Percentiles rank a stretch among this genome's conserved stretches.
phyloP scores from a whole-genome alignment of 1,140 invertebrate species.

The Campoletis sonorensis region DNA sequence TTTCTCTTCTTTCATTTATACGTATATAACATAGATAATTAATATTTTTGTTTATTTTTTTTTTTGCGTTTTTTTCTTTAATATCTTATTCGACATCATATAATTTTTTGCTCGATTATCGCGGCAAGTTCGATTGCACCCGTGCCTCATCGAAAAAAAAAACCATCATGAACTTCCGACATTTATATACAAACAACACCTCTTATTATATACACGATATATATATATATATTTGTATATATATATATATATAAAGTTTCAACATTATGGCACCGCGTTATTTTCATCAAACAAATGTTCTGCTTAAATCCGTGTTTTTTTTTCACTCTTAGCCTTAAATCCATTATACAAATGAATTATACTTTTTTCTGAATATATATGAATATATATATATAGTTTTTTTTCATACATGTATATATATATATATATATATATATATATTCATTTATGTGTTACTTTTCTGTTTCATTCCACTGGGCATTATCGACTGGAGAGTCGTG shows the following conservation, averaged over 20 bases:
- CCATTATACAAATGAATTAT: neutral
- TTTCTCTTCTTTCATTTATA: neutral
- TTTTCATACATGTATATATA: too few species aligned
- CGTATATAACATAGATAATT: constrained; percentile 35
- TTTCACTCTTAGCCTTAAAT: constrained; percentile 3
- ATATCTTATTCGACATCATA: constrained; percentile 11
- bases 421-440: too few species aligned
- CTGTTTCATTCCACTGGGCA: neutral
- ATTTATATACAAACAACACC: constrained; percentile 76
- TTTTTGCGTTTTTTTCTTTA: constrained; percentile 3
- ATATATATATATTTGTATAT: too few species aligned
- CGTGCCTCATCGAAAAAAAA: constrained; percentile 62
- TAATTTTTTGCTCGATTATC: constrained; percentile 45
- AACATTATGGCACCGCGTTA: constrained; percentile 73
- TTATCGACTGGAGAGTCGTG: too few species aligned
- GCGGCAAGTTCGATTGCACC: constrained; percentile 57
- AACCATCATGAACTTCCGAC: constrained; percentile 68
- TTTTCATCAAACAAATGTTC: constrained; percentile 61
- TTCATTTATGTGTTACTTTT: neutral
- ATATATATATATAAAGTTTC: constrained; percentile 68
- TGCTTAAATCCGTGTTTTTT: constrained; percentile 8
- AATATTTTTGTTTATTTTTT: constrained; percentile 24
- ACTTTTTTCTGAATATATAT: neutral
- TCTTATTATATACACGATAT: constrained; percentile 73
- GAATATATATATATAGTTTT: too few species aligned